Evolutionary conservation across 2,113 vertebrate species (phyloP).

Genomic region (Otus sunia): DNA sequence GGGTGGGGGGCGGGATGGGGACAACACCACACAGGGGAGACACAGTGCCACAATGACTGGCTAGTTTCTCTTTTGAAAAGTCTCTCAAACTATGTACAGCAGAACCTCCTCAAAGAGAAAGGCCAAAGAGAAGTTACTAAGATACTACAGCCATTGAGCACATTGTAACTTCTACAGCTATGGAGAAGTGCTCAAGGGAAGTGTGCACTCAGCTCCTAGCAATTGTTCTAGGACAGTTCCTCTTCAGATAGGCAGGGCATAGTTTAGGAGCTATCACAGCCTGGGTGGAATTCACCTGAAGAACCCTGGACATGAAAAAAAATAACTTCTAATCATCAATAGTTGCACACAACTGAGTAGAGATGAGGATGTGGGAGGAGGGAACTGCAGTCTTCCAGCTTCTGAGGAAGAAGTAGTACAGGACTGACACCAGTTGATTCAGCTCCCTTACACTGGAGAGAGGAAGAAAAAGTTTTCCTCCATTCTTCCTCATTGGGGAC

Average conservation of each 20-base stretch:
- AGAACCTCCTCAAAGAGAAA: background rate
- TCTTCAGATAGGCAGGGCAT: background rate
- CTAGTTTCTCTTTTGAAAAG: background rate
- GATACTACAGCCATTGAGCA: background rate
- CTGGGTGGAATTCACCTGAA: slow-evolving; percentile 63
- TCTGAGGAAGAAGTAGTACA: slow-evolving; percentile 9
- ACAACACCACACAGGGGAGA: background rate
- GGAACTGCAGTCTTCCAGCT: slow-evolving; percentile 41
- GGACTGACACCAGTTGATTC: background rate
- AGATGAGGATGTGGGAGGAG: slow-evolving; percentile 43
- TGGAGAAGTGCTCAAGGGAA: slow-evolving; percentile 57
- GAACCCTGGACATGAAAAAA: background rate
- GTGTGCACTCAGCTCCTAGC: slow-evolving; percentile 1
- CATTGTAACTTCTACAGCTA: background rate
- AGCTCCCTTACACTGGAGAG: background rate
- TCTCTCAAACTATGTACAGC: background rate
- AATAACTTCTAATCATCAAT: slow-evolving; percentile 23
- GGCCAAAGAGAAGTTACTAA: background rate
- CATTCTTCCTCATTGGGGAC: background rate
- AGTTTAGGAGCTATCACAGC: slow-evolving; percentile 2
- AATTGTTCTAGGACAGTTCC: slow-evolving; percentile 38
- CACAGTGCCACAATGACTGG: background rate
- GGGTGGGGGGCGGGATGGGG: no score
- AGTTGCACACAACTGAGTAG: background rate
- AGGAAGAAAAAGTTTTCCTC: background rate